phyloP scores from a whole-genome alignment of 2,113 vertebrate species.

The Bubo bubo region DNA sequence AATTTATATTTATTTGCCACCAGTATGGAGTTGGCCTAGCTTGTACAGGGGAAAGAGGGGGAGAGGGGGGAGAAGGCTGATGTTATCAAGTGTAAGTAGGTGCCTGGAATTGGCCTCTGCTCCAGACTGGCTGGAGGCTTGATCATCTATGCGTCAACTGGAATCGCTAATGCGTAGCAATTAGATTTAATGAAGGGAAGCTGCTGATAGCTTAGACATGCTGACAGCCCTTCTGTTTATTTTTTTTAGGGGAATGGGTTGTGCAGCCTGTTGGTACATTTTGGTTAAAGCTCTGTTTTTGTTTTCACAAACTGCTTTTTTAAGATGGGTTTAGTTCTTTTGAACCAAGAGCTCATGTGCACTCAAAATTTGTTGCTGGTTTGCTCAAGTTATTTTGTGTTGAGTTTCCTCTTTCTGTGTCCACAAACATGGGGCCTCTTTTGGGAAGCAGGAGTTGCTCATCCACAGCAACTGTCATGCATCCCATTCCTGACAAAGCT shows the following conservation, averaged over 20 bases:
- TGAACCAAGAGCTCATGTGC: not conserved
- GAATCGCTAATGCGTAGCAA: conserved; percentile 47
- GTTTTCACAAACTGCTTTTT: not conserved
- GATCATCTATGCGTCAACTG: conserved; percentile 35
- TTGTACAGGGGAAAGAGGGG: not conserved
- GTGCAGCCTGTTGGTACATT: conserved; percentile 24
- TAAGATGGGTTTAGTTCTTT: not conserved
- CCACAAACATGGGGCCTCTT: not conserved
- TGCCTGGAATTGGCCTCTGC: not conserved
- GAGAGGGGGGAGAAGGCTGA: not conserved
- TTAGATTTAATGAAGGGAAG: conserved; percentile 70
- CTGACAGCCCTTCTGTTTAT: conserved; percentile 63
- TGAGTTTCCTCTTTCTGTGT: not conserved
- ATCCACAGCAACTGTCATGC: not conserved
- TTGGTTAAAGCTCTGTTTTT: not conserved
- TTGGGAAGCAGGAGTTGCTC: not conserved
- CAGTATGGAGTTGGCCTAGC: not conserved
- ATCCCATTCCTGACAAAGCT: not conserved
- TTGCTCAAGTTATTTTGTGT: not conserved
- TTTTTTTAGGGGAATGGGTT: conserved; percentile 44
- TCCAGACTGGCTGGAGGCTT: conserved; percentile 37
- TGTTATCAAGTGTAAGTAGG: not conserved
- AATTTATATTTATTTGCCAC: not conserved
- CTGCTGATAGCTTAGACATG: conserved; percentile 44
- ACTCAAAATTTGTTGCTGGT: not conserved